Percentiles rank a stretch among this genome's conserved stretches.
phyloP scores from a whole-genome alignment of 2,888 invertebrate species.

The Acrobasis repandana region DNA sequence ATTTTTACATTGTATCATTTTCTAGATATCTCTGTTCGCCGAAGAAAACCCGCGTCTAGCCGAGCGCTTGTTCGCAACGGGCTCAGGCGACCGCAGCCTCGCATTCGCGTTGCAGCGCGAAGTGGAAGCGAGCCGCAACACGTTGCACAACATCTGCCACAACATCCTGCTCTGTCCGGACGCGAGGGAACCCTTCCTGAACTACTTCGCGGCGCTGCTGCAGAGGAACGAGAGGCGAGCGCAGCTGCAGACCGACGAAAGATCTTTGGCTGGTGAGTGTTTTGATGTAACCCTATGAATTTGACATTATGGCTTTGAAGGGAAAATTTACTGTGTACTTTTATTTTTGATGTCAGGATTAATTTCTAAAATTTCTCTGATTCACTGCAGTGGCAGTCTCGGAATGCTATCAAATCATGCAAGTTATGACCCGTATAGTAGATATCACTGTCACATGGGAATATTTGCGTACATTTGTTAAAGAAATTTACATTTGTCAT shows the following conservation, averaged over 20 bases:
- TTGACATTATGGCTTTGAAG: neutral
- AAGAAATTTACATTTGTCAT: too few species aligned
- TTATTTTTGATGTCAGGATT: too few species aligned
- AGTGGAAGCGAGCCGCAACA: conserved; percentile 89
- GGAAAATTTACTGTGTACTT: too few species aligned
- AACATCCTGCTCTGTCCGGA: conserved; percentile 91
- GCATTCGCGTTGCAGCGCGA: conserved; percentile 89
- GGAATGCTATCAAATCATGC: too few species aligned
- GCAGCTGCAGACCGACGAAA: conserved; percentile 95
- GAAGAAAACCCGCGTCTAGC: conserved; percentile 96
- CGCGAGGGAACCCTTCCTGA: conserved; percentile 90
- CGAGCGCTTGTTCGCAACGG: conserved; percentile 85
- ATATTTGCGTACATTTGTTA: too few species aligned
- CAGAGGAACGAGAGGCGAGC: conserved; percentile 93
- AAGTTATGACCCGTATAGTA: too few species aligned
- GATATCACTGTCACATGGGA: too few species aligned
- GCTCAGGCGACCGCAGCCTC: conserved; percentile 85
- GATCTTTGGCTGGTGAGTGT: conserved; percentile 86
- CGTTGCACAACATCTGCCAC: conserved; percentile 92
- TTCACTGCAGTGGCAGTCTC: too few species aligned
- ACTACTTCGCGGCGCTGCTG: conserved; percentile 90
- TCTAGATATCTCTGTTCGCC: conserved; percentile 90
- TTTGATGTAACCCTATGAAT: neutral
- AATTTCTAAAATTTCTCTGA: too few species aligned
- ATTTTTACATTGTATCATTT: neutral